These are phyloP conservation scores for Vicugna pacos DNA, from an alignment of 2,113 vertebrate species.

Conservation along the genomic window DNA sequence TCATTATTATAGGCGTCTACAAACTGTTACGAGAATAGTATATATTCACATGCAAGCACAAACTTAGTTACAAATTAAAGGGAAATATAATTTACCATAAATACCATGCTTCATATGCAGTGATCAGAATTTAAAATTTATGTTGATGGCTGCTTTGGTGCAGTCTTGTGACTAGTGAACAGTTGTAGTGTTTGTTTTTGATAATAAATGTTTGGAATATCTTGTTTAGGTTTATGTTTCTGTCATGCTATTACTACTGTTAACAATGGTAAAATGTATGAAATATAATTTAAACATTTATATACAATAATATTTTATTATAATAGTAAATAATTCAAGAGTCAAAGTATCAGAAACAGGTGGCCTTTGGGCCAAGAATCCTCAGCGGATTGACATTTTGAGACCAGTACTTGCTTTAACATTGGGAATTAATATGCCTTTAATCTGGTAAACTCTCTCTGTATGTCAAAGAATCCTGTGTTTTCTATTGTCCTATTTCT, in stretches of 20 bases:
- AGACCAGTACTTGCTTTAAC: neutral
- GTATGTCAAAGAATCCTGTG: neutral
- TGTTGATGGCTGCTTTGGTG: constrained; percentile 31
- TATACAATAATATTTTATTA: neutral
- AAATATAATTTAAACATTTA: neutral
- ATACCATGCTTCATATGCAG: neutral
- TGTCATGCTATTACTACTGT: neutral
- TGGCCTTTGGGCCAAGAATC: fast-evolving
- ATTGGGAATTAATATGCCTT: neutral
- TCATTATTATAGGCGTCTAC: neutral
- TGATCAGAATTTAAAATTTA: neutral
- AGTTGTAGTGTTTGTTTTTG: neutral
- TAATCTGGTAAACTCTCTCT: neutral
- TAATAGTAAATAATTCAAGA: neutral
- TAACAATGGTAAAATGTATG: neutral
- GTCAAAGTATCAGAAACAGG: neutral
- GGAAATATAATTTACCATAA: constrained; percentile 33
- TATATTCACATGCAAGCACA: neutral
- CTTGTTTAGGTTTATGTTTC: neutral
- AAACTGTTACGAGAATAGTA: neutral
- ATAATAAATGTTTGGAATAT: neutral
- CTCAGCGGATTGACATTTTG: neutral
- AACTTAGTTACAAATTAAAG: constrained; percentile 25
- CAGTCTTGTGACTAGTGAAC: neutral
- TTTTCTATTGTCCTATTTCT: neutral